Percentiles rank a stretch among this genome's conserved stretches.
These are phyloP conservation scores for Tarsius wallacei DNA, from an alignment of 2,797 vertebrate genomes.

Conservation along the genomic window DNA sequence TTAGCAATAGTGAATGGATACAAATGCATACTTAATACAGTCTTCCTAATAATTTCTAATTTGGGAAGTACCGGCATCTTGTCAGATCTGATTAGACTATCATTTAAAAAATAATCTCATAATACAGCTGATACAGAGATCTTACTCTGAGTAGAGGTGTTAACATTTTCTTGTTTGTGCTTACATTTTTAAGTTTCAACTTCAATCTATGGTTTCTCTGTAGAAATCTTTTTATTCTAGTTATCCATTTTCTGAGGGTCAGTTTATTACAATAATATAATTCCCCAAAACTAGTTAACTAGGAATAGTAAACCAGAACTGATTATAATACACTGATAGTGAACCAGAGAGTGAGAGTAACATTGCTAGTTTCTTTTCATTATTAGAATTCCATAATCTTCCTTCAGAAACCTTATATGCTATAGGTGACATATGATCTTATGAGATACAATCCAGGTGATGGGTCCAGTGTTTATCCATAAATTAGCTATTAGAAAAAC, in stretches of 20 bases:
- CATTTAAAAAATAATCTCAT: not conserved
- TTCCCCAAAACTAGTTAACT: not conserved
- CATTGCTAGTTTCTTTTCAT: not conserved
- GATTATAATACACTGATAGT: not conserved
- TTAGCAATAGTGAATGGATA: not conserved
- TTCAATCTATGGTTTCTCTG: not conserved
- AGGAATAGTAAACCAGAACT: not conserved
- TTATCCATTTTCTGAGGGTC: not conserved
- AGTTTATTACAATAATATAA: slow-evolving; percentile 1
- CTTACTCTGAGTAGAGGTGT: not conserved
- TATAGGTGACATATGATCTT: not conserved
- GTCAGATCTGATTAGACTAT: not conserved
- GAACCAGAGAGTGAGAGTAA: not conserved
- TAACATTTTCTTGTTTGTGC: not conserved
- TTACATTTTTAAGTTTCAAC: slow-evolving; percentile 23
- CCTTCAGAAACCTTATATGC: not conserved
- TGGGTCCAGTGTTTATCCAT: not conserved
- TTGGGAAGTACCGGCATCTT: not conserved
- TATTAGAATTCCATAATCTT: not conserved
- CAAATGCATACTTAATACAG: not conserved
- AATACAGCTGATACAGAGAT: not conserved
- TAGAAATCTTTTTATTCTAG: not conserved
- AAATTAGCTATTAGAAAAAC: slow-evolving; percentile 29
- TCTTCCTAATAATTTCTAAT: not conserved
- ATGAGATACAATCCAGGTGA: slow-evolving; percentile 4